A percentile compares a stretch with the other conserved stretches of the same genome.
Evolutionary conservation across 2,888 invertebrate species (phyloP).

Genomic region (Lithodes maja): DNA sequence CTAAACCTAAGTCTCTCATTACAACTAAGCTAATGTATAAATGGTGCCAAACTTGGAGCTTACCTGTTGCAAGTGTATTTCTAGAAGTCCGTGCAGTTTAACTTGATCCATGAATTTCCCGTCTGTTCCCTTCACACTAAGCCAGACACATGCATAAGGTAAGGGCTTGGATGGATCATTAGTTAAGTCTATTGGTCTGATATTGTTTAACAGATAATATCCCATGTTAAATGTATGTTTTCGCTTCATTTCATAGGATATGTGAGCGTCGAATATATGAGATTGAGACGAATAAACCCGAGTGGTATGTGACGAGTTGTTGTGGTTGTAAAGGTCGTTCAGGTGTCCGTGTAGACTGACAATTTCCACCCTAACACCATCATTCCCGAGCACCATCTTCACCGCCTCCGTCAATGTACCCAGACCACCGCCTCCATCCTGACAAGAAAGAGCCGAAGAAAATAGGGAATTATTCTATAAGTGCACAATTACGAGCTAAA

Average conservation of each 20-base stretch:
- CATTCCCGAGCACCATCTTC: background rate
- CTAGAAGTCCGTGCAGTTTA: constrained; percentile 22
- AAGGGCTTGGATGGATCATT: background rate
- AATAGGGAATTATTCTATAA: too few relatives aligned
- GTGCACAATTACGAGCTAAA: too few relatives aligned
- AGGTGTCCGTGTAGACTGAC: constrained; percentile 7
- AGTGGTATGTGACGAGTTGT: too few relatives aligned
- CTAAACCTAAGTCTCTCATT: background rate
- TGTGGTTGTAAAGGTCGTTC: too few relatives aligned
- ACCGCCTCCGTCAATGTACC: constrained; percentile 11
- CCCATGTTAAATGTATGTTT: too few relatives aligned
- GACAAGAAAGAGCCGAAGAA: background rate
- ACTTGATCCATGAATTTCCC: constrained; percentile 30
- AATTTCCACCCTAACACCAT: background rate
- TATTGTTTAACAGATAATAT: too few relatives aligned
- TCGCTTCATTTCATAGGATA: too few relatives aligned
- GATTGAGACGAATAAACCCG: too few relatives aligned
- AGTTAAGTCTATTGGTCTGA: too few relatives aligned
- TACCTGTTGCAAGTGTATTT: constrained; percentile 26
- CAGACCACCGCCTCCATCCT: constrained; percentile 11
- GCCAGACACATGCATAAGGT: constrained; percentile 28
- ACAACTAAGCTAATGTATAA: background rate
- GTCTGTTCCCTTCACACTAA: constrained; percentile 15
- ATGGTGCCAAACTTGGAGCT: background rate
- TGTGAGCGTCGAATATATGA: too few relatives aligned